These are phyloP conservation scores for Drosophila kanapiae DNA, from an alignment of 1,140 invertebrate species.

Conservation along the genomic window DNA sequence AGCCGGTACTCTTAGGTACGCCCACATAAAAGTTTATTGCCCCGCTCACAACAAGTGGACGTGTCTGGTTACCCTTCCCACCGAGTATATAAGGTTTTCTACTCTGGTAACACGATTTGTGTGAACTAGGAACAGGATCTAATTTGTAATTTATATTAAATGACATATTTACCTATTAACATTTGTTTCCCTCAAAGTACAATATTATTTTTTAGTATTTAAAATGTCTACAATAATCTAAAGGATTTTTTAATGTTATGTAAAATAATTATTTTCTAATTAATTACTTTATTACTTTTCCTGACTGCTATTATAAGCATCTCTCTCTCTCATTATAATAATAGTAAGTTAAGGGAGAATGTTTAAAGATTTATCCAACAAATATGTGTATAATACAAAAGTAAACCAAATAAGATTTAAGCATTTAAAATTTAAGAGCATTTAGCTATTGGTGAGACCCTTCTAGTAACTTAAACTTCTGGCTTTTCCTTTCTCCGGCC, in stretches of 20 bases:
- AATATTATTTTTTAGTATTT: too few relatives aligned
- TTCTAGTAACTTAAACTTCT: constrained; percentile 2
- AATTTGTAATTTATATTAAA: not conserved
- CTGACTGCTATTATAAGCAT: too few relatives aligned
- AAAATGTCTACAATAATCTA: too few relatives aligned
- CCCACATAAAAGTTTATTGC: constrained; percentile 73
- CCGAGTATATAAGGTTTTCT: constrained; percentile 11
- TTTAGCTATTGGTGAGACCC: not conserved
- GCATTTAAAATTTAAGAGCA: not conserved
- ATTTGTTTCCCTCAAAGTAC: not conserved
- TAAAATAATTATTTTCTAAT: too few relatives aligned
- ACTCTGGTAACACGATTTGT: not conserved
- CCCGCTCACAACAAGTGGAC: constrained; percentile 62
- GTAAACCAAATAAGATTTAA: too few relatives aligned
- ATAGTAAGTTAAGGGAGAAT: not conserved
- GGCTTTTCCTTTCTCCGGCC: constrained; percentile 59
- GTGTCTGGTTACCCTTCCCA: constrained; percentile 26
- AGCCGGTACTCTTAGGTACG: constrained; percentile 51
- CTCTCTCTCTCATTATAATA: too few relatives aligned
- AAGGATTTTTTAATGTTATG: too few relatives aligned
- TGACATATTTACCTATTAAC: not conserved
- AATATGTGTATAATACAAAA: not conserved
- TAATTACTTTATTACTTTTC: too few relatives aligned
- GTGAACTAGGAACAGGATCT: accelerated
- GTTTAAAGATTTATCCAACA: not conserved